phyloP scores from a whole-genome alignment of 2,113 vertebrate genomes.

The Heptranchias perlo region DNA sequence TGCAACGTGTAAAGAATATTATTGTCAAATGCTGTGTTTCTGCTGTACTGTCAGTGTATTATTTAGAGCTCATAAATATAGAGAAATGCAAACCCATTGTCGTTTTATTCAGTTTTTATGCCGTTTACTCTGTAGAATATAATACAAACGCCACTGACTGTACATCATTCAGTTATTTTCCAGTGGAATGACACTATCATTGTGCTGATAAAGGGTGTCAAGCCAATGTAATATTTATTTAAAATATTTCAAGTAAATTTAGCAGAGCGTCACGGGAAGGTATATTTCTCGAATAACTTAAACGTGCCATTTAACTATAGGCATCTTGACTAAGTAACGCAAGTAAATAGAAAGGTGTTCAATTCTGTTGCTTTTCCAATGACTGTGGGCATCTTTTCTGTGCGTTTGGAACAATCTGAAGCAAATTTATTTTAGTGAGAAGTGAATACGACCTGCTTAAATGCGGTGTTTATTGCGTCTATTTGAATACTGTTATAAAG shows the following conservation, averaged over 20 bases:
- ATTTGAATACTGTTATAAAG: neutral
- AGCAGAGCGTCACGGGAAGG: neutral
- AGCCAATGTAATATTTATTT: slow-evolving; percentile 32
- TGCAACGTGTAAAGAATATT: slow-evolving; percentile 26
- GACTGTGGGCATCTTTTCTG: neutral
- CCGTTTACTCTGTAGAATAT: neutral
- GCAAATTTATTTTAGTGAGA: neutral
- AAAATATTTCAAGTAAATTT: neutral
- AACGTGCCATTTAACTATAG: neutral
- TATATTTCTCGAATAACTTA: neutral
- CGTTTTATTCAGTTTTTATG: neutral
- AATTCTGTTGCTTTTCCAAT: neutral
- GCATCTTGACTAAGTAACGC: neutral
- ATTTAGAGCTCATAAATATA: neutral
- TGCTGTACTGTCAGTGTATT: neutral
- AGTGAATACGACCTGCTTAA: neutral
- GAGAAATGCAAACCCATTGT: neutral
- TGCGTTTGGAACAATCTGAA: slow-evolving; percentile 29
- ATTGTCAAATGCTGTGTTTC: neutral
- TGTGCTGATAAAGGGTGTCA: slow-evolving; percentile 9
- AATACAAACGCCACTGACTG: neutral
- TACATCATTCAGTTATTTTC: neutral
- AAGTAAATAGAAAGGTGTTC: neutral
- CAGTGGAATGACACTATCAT: neutral
- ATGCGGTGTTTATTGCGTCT: neutral